Conservation (phyloP, 2,888 invertebrate genomes). For the Nomada hirtipes region DNA sequence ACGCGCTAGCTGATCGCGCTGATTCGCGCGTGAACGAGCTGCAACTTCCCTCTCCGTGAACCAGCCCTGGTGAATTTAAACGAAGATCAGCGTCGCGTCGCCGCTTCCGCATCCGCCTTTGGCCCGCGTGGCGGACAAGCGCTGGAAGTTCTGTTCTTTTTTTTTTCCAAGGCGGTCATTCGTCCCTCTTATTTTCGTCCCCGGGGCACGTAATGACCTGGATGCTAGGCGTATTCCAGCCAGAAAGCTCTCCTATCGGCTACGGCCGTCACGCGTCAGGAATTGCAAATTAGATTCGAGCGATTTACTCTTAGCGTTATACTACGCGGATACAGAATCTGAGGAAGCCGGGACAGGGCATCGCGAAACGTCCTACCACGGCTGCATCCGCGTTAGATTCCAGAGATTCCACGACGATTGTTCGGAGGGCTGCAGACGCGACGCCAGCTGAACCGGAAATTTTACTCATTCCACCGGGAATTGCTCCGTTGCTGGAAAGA, state of each 20-base stretch:
- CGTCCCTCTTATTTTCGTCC: conserved; percentile 31
- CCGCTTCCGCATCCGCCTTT: conserved; percentile 7
- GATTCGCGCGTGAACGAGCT: conserved; percentile 33
- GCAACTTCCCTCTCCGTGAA: not conserved
- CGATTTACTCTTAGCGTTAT: conserved; percentile 49
- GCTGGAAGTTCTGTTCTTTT: conserved; percentile 38
- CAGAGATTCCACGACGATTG: conserved; percentile 41
- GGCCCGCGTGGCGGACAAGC: conserved; percentile 28
- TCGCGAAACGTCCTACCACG: not conserved
- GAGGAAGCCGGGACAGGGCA: not conserved
- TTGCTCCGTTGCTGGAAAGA: conserved; percentile 13
- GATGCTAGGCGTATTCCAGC: conserved; percentile 37
- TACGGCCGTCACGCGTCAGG: conserved; percentile 46
- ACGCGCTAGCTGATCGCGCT: conserved; percentile 28
- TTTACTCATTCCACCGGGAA: conserved; percentile 27
- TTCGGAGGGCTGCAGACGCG: not conserved
- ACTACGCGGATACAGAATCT: conserved; percentile 39
- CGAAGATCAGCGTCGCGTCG: conserved; percentile 22
- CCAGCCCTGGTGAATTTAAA: conserved; percentile 63
- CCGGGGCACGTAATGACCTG: conserved; percentile 44
- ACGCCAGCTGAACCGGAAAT: conserved; percentile 40
- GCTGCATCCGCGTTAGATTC: conserved; percentile 44
- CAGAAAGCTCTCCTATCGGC: conserved; percentile 31
- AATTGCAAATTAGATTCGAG: conserved; percentile 62
- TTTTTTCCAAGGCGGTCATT: not conserved